Percentiles rank a stretch among this genome's conserved stretches.
Conservation (phyloP, 2,113 vertebrate species). For the Heterochromis multidens region DNA sequence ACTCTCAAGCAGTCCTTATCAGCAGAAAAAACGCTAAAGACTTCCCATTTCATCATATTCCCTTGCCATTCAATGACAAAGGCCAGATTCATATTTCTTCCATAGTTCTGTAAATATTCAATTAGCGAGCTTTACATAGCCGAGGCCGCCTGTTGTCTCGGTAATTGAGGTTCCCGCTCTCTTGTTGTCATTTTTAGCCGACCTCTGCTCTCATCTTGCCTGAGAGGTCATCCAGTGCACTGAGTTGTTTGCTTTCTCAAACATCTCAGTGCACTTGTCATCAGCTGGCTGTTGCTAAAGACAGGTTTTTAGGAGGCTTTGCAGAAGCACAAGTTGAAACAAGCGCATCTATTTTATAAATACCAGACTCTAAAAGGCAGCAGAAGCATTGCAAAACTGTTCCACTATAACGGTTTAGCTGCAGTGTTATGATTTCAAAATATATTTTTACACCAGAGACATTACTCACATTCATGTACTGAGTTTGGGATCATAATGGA, state of each 20-base stretch:
- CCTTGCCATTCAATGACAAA: constrained; percentile 50
- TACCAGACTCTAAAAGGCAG: neutral
- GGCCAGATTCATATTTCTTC: constrained; percentile 65
- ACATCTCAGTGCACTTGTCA: constrained; percentile 40
- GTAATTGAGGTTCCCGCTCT: constrained; percentile 66
- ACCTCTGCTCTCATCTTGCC: constrained; percentile 56
- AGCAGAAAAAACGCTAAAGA: constrained; percentile 9
- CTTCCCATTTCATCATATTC: constrained; percentile 60
- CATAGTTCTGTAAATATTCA: constrained; percentile 73
- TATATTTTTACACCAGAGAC: neutral
- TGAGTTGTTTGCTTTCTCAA: constrained; percentile 19
- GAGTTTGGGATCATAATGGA: neutral
- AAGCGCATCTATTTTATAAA: neutral
- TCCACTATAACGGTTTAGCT: neutral
- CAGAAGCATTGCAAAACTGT: fast-evolving
- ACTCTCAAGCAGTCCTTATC: constrained; percentile 10
- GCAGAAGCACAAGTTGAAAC: neutral
- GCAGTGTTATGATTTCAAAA: neutral
- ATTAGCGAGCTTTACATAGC: constrained; percentile 59
- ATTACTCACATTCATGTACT: neutral
- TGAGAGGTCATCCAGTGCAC: constrained; percentile 40
- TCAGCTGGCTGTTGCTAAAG: constrained; percentile 22
- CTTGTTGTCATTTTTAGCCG: constrained; percentile 78
- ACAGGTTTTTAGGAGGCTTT: neutral
- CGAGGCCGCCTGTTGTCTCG: constrained; percentile 2